A percentile compares a stretch with the other conserved stretches of the same genome.
phyloP scores from a whole-genome alignment of 2,113 vertebrate genomes.

The Cynoglossus semilaevis region DNA sequence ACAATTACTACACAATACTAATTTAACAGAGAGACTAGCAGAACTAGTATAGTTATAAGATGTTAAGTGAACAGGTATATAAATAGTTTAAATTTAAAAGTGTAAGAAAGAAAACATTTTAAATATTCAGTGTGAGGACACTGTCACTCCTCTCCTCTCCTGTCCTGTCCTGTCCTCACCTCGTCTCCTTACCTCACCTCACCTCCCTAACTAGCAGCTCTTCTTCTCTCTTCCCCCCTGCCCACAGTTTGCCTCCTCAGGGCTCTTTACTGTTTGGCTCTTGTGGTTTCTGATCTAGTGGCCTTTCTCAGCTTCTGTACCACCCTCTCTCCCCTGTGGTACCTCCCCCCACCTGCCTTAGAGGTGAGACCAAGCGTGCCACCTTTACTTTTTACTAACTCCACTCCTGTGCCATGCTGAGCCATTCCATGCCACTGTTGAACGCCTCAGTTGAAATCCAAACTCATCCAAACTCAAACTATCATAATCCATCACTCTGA shows the following conservation, averaged over 20 bases:
- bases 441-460: constrained; percentile 29
- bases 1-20: too few species aligned
- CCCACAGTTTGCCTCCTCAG: constrained; percentile 99
- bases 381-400: constrained; percentile 38
- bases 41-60: too few species aligned
- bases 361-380: constrained; percentile 86
- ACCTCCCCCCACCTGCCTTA: constrained; percentile 90
- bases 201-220: constrained; percentile 70
- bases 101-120: too few species aligned
- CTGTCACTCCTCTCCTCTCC: too few species aligned
- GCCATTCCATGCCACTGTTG: constrained; percentile 57
- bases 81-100: too few species aligned
- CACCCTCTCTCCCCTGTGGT: constrained; percentile 92
- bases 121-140: too few species aligned
- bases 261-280: constrained; percentile 99
- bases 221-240: constrained; percentile 75
- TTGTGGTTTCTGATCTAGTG: constrained; percentile 99
- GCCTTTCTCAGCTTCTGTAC: constrained; percentile 98
- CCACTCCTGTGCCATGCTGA: constrained; percentile 35
- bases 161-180: not conserved
- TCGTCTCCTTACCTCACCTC: constrained; percentile 30
- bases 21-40: too few species aligned
- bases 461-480: constrained; percentile 3
- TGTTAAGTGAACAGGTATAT: too few species aligned
- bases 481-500: not conserved